Conservation (phyloP, 2,113 vertebrate genomes). For the Elgaria multicarinata region DNA sequence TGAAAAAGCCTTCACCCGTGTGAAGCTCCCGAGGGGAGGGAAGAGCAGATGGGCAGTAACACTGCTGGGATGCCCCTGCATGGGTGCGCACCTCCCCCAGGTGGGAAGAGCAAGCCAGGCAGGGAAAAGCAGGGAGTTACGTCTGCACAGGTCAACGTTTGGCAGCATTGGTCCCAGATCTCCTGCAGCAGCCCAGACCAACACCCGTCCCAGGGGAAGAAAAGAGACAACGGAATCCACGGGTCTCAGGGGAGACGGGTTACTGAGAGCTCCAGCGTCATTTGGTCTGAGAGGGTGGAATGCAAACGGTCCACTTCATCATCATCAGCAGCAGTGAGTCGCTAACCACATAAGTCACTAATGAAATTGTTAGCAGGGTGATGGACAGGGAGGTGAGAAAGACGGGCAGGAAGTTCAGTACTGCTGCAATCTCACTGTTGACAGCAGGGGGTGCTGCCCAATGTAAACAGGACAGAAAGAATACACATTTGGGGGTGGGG, state of each 20-base stretch:
- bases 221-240: neutral
- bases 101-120: neutral
- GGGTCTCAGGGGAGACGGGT: neutral
- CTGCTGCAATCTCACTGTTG: neutral
- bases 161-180: constrained; percentile 9
- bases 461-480: neutral
- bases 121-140: neutral
- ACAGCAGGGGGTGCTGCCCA: neutral
- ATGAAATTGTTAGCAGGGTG: neutral
- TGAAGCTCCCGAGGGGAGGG: neutral
- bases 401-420: neutral
- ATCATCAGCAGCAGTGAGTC: constrained; percentile 1
- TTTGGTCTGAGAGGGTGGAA: neutral
- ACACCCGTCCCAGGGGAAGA: neutral
- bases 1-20: neutral
- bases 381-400: neutral
- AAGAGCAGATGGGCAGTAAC: neutral
- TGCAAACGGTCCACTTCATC: neutral
- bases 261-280: neutral
- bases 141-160: neutral
- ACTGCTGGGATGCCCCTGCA: neutral
- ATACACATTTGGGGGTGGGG: neutral
- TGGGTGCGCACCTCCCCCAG: neutral
- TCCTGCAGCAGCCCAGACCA: neutral
- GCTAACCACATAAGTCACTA: neutral